Conservation (phyloP, 2,797 vertebrate genomes). For the Steatocranus sp. region DNA sequence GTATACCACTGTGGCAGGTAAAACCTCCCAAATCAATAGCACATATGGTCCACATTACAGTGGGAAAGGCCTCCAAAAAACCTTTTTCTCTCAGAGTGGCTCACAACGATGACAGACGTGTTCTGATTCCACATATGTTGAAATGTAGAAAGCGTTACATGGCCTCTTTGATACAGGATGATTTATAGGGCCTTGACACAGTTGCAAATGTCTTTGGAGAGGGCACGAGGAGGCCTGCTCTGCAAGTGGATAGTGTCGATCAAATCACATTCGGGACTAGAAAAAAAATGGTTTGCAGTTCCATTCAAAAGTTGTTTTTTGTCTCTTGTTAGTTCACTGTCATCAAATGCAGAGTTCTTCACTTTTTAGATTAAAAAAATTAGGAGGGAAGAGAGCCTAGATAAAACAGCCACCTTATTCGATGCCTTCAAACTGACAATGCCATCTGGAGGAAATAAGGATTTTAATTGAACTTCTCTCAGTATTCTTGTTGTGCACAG, state of each 20-base stretch:
- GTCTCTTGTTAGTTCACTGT: conserved; percentile 4
- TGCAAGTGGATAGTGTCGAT: conserved; percentile 74
- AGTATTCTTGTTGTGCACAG: conserved; percentile 36
- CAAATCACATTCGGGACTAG: conserved; percentile 59
- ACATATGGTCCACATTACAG: conserved; percentile 79
- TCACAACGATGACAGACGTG: conserved; percentile 75
- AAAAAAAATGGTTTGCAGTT: conserved; percentile 57
- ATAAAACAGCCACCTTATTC: not conserved
- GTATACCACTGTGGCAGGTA: conserved; percentile 69
- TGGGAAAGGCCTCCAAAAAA: conserved; percentile 67
- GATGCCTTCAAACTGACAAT: conserved; percentile 22
- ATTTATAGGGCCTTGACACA: conserved; percentile 81
- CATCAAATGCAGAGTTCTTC: not conserved
- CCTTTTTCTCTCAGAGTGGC: conserved; percentile 65
- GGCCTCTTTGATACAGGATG: conserved; percentile 81
- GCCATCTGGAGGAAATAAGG: conserved; percentile 47
- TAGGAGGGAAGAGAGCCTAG: not conserved
- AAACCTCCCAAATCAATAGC: conserved; percentile 68
- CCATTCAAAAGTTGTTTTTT: conserved; percentile 15
- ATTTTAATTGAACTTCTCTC: conserved; percentile 44
- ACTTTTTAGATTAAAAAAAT: not conserved
- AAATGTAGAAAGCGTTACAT: conserved; percentile 82
- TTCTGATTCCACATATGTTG: conserved; percentile 82
- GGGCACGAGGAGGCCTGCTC: conserved; percentile 59
- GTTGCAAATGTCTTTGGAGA: conserved; percentile 75